Conservation (phyloP, 35 echinoderm and acorn worm genomes). For the Apostichopus californicus region DNA sequence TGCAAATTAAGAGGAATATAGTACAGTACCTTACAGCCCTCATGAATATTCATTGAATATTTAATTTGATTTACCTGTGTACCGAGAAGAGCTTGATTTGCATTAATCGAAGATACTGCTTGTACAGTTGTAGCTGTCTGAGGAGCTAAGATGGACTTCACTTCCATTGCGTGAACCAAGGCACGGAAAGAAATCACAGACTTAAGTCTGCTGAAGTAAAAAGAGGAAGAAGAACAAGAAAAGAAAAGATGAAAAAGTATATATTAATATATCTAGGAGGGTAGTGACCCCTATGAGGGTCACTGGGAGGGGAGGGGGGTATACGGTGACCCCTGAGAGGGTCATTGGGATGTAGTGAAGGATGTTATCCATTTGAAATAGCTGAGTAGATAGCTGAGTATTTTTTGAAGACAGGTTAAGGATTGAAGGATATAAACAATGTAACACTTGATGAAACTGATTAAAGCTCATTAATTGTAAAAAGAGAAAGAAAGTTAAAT, state of each 20-base stretch:
- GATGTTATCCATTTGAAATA: too few species aligned
- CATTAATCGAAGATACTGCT: conserved; percentile 20
- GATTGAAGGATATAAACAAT: too few species aligned
- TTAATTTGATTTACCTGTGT: conserved; percentile 17
- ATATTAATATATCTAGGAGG: not conserved
- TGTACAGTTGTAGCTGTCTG: conserved; percentile 55
- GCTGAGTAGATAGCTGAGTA: too few species aligned
- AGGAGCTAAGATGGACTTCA: conserved; percentile 39
- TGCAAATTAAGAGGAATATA: not conserved
- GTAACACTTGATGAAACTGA: too few species aligned
- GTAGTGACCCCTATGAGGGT: not conserved
- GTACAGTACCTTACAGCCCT: not conserved
- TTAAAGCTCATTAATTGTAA: too few species aligned
- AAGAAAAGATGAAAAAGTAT: not conserved
- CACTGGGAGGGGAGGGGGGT: too few species aligned
- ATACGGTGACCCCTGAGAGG: too few species aligned
- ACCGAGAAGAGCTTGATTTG: conserved; percentile 6
- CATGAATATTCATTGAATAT: not conserved
- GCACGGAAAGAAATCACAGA: conserved; percentile 51
- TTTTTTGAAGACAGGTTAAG: too few species aligned
- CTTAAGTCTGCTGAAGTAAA: conserved; percentile 54
- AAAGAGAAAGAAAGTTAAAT: too few species aligned
- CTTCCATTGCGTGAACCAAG: conserved; percentile 60
- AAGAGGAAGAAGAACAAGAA: not conserved
- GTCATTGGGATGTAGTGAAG: too few species aligned